Percentiles rank a stretch among this genome's conserved stretches.
These are phyloP conservation scores for Anoplopoma fimbria DNA, from an alignment of 2,113 vertebrate species.

Conservation along the genomic window DNA sequence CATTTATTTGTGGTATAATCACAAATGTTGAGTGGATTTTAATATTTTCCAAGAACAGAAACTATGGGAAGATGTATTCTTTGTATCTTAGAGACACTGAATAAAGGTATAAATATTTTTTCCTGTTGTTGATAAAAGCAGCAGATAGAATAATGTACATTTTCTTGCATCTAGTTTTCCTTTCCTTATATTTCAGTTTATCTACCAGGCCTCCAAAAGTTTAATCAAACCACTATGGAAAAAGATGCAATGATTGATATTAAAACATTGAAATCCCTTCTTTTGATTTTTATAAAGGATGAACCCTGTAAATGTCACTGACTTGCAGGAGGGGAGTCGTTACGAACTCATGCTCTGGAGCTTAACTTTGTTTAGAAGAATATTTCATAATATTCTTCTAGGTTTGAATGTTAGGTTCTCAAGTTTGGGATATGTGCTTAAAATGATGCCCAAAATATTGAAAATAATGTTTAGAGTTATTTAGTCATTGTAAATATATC, in stretches of 20 bases:
- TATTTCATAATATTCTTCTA: not conserved
- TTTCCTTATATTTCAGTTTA: not conserved
- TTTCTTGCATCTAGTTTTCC: too few species aligned
- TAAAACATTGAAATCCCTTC: not conserved
- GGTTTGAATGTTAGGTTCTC: not conserved
- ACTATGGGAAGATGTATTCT: not conserved
- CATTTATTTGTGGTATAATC: too few species aligned
- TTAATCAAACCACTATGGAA: not conserved
- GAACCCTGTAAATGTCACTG: too few species aligned
- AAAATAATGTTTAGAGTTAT: not conserved
- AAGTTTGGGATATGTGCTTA: not conserved
- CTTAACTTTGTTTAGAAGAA: too few species aligned
- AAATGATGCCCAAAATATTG: not conserved
- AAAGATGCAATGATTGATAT: not conserved
- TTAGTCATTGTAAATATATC: not conserved
- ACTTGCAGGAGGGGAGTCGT: too few species aligned
- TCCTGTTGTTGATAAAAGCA: not conserved
- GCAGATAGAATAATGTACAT: too few species aligned
- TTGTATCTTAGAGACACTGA: not conserved
- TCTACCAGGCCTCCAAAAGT: not conserved
- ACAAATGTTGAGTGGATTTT: too few species aligned
- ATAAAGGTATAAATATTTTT: too few species aligned
- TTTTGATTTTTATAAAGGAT: not conserved
- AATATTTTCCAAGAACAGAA: too few species aligned
- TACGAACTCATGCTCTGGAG: not conserved